Percentiles rank a stretch among this genome's conserved stretches.
phyloP scores from a whole-genome alignment of 2,888 invertebrate genomes.

The Scelioninae gen. 1 region DNA sequence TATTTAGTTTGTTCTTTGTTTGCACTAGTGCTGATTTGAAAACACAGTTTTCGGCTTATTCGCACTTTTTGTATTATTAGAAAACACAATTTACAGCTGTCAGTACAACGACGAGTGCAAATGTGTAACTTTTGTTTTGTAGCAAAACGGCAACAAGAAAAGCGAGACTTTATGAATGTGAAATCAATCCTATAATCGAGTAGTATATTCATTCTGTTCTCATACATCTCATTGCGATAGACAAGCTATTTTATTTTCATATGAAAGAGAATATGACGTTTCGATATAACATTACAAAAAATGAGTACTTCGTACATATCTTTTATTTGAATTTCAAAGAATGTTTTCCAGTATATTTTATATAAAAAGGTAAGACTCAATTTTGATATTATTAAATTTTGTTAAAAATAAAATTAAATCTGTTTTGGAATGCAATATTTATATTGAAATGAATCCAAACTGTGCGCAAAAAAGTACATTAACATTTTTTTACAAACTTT shows the following conservation, averaged over 20 bases:
- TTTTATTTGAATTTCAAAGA: too few relatives aligned
- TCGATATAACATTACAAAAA: too few relatives aligned
- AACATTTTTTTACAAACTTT: too few relatives aligned
- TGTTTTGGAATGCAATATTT: too few relatives aligned
- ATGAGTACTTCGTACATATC: too few relatives aligned
- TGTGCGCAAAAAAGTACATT: too few relatives aligned
- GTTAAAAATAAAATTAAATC: too few relatives aligned
- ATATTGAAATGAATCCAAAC: too few relatives aligned
- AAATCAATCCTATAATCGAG: conserved; percentile 8
- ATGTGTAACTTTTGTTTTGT: conserved; percentile 5
- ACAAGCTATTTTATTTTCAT: conserved; percentile 7
- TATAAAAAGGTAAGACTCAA: too few relatives aligned
- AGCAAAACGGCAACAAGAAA: neutral
- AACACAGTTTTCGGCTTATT: conserved; percentile 30
- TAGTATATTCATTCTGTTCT: neutral
- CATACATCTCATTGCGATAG: too few relatives aligned
- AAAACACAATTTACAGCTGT: conserved; percentile 23
- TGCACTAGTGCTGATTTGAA: conserved; percentile 23
- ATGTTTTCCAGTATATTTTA: too few relatives aligned
- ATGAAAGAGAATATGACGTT: neutral
- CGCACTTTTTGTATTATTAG: conserved; percentile 41
- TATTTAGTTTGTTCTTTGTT: conserved; percentile 43
- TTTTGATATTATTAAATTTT: too few relatives aligned
- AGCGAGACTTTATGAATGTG: neutral
- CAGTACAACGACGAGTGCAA: neutral